Base-by-base conservation (phyloP, 1,140 invertebrate genomes). In the Anthonomus grandis region DNA sequence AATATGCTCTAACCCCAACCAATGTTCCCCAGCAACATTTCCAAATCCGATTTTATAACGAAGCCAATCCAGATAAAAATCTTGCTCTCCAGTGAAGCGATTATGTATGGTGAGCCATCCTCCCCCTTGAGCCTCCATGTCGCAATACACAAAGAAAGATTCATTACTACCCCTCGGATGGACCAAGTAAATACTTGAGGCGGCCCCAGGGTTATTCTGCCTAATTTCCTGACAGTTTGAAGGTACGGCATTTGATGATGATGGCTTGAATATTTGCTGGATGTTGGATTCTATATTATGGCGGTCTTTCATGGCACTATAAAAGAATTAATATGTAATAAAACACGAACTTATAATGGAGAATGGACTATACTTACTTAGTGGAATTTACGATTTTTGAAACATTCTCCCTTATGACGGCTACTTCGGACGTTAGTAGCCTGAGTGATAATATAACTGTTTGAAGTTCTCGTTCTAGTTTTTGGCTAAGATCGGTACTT, bases 21-120 rank as follows among this genome's bases (percentile, higher is more conserved):
- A 79, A 64, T 75, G 78, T 64, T 79, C 77, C 8, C 73, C 73
- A 22, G 64, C 71, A 13, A 78, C 46, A 59, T 78, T 77, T 9
- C 78, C 78, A 64, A 79, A 79, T 10, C 78, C 78, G 36, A 71
- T 46, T 58, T 76, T 82, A 63, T 86, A 87, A 27, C 86, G 83
- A 1, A 69, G 47, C 84, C 84, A 86, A 37, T 75, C 73, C 52
- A 80, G 76, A 55, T 77, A 79, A 63, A 87, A 86, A 59, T 83
- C 81, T 59, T 82, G 76, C 3, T 79, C 74, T 0, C 84, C 84
- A 50, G 83, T 78, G 48, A 74, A 79, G 27, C 85, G 76, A 51
- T 81, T 83, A 69, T 85, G 79, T 45, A 86, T 72, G 50, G 74
- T 78, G 22, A 80, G 83, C 85, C 85, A 86, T 8, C 81, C 83